Base-by-base conservation (phyloP, 2,888 invertebrate species). In the Meghimatium bilineatum region DNA sequence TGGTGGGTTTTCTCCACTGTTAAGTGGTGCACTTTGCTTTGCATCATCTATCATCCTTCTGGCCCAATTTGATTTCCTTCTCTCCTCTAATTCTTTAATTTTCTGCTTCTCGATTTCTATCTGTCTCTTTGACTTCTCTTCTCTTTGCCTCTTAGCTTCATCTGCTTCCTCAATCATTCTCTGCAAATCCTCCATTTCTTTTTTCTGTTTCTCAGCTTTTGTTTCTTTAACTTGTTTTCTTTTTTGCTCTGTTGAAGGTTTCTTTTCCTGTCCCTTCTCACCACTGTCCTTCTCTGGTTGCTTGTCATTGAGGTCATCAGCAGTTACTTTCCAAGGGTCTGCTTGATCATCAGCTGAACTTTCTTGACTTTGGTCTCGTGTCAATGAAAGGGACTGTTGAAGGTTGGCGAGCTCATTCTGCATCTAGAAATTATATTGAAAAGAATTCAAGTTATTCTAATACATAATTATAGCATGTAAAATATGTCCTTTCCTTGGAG, bases 311-410 rank as follows among this genome's bases (percentile, higher is more conserved):
- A 1, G 36, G 1, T 81, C 81, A 36, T 72, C 26, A 29, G 81
- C 52, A 38, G 38, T 71, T 29, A 81, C 81, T 74, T 60, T 72
- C 81, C 81, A 81, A 14, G 81, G 81, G 32, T 82, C 82, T 67
- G 49, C 12, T 14, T 36, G 26, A 60, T 20, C n/a, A 5, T 38
- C 60, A 26, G n/a, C 56, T 29, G 71, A n/a, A 1, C 8, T 79
- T 1, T 67, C 14, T 29, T 20, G n/a, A 34, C 12, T 29, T 52
- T 23, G 20, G 3, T 23, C 56, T 44, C 20, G 23, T 29, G 75
- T 49, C 26, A 66, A 0, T 32, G 34, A 32, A 32, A 83, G n/a
- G 32, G 83, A 72, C 38, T 79, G 20, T 36, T 83, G 83, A 34
- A 83, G 78, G 1, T 14, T 34, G 0, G 71, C 66, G 0, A 83